Evolutionary conservation across 2,888 invertebrate species (phyloP).

Genomic region (Rhagium mordax): DNA sequence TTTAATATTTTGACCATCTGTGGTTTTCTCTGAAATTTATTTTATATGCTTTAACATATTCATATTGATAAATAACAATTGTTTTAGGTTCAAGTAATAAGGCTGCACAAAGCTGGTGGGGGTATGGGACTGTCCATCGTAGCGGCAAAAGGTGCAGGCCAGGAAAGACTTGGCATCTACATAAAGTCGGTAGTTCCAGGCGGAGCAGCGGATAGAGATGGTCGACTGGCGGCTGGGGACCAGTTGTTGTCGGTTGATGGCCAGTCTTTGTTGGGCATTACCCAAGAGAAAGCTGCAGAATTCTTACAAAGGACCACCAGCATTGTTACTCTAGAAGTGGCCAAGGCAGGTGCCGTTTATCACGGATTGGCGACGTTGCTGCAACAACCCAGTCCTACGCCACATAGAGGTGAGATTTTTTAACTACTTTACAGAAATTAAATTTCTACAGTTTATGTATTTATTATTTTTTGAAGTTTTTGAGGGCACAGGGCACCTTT

Average conservation of each 20-base stretch:
- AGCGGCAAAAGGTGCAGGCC: conserved; percentile 84
- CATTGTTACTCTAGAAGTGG: conserved; percentile 94
- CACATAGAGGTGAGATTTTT: conserved; percentile 78
- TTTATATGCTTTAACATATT: too few relatives aligned
- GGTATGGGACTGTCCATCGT: conserved; percentile 99
- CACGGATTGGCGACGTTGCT: conserved; percentile 95
- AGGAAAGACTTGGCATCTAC: conserved; percentile 90
- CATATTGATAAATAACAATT: background rate
- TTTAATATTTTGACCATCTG: too few relatives aligned
- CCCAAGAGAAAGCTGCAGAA: conserved; percentile 93
- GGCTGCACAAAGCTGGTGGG: conserved; percentile 93
- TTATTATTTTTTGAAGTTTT: too few relatives aligned
- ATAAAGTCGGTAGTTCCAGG: conserved; percentile 98
- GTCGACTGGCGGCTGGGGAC: conserved; percentile 96
- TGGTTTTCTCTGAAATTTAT: too few relatives aligned
- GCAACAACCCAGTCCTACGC: conserved; percentile 91
- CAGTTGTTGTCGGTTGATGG: conserved; percentile 97
- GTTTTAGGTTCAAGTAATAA: conserved; percentile 81
- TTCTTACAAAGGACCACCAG: conserved; percentile 95
- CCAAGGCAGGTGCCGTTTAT: conserved; percentile 97
- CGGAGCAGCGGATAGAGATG: conserved; percentile 93
- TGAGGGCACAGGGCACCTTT: too few relatives aligned
- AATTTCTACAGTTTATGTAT: too few relatives aligned
- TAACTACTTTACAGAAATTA: background rate
- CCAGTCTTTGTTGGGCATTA: conserved; percentile 82